phyloP scores from a whole-genome alignment of 2,888 invertebrate species.

The Thymelicus lineola region DNA sequence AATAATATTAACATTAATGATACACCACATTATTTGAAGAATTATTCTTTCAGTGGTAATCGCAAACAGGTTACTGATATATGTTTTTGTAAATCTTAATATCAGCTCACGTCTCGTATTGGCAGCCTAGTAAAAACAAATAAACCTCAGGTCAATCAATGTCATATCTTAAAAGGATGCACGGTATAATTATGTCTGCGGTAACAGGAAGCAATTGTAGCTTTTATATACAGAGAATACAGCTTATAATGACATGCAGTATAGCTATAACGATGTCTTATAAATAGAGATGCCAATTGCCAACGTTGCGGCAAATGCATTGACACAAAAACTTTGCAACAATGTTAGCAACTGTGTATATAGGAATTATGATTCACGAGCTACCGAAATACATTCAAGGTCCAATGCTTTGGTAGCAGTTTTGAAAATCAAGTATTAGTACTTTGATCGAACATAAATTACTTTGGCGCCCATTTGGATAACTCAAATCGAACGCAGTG shows the following conservation, averaged over 20 bases:
- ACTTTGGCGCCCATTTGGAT: no score
- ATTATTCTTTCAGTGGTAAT: not conserved
- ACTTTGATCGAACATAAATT: no score
- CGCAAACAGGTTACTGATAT: not conserved
- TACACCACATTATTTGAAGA: not conserved
- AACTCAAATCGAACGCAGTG: not conserved
- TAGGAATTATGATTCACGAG: constrained; percentile 19
- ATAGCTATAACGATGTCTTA: not conserved
- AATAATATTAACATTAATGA: no score
- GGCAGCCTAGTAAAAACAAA: constrained; percentile 15
- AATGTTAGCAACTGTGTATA: constrained; percentile 19
- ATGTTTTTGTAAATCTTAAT: not conserved
- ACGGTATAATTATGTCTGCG: constrained; percentile 11
- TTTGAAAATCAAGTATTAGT: not conserved
- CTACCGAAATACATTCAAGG: constrained; percentile 32
- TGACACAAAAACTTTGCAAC: constrained; percentile 30
- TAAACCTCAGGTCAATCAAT: constrained; percentile 24
- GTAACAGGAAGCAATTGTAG: constrained; percentile 15
- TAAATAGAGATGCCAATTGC: constrained; percentile 20
- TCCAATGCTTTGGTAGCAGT: constrained; percentile 1
- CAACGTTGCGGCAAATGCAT: constrained; percentile 19
- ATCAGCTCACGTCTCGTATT: constrained; percentile 1
- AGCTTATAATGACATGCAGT: constrained; percentile 16
- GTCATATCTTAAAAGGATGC: constrained; percentile 30
- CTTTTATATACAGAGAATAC: constrained; percentile 7